Base-by-base conservation (phyloP, 2,797 vertebrate genomes). In the Centroberyx gerrardi region DNA sequence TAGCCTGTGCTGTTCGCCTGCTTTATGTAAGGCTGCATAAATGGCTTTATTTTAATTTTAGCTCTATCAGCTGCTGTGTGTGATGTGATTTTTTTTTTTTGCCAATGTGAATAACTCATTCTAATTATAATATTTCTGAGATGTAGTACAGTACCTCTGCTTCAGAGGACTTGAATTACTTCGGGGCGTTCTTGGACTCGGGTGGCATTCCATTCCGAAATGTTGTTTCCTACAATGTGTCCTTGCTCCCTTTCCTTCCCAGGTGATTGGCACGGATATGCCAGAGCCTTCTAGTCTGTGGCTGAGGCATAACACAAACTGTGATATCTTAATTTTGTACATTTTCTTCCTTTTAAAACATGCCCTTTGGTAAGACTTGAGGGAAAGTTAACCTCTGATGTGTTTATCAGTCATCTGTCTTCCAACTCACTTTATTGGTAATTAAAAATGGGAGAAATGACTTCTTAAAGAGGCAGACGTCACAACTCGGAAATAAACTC, bases 1-100 rank as follows among this genome's bases (percentile, higher is more conserved):
- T 74, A 29, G 74, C 70, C 28, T 72, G 22, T 66, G 59, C 62
- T 51, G 44, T 60, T 51, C 33, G 42, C 48, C 31, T 76, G 53
- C 61, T 68, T 38, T 18, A 2, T 5, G 0, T 14, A n/a, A 59
- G 28, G 48, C 52, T 62, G 44, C 65, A 48, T 56, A 56, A 53
- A 2, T 18, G 12, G 33, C 61, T 76, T 56, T 62, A 3, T 73
- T 67, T 72, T 15, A 0, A 8, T 55, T 48, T 22, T 4, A n/a
- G 5, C 28, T 48, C 14, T 52, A 56, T 15, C 29, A 31, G 54
- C 14, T 33, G 61, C 10, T 69, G 60, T 68, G 33, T 67, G 46
- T 80, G 62, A 36, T 29, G 36, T 65, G 31, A 22, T 22, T 22
- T 22, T 22, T 22, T 22, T 56, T 18, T 60, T 36, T 40, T 2